Conservation (phyloP, 2,797 vertebrate species). For the Chaetodon trifasciatus region DNA sequence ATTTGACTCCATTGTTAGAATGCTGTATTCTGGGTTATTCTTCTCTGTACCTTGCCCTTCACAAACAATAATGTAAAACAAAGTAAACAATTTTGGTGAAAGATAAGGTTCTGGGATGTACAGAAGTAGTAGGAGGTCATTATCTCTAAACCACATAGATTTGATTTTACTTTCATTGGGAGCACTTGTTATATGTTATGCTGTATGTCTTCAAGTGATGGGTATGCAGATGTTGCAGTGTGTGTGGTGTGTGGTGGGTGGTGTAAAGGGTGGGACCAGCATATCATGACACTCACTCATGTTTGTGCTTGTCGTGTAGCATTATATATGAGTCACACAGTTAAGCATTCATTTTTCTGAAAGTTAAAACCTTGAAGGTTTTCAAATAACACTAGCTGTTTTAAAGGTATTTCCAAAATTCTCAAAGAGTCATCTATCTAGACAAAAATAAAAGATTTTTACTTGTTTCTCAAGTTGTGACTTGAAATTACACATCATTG, state of each 20-base stretch:
- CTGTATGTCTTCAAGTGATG: not conserved
- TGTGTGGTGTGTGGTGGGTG: conserved; percentile 1
- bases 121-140: not conserved
- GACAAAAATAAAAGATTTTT: not conserved
- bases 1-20: not conserved
- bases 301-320: not conserved
- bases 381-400: not conserved
- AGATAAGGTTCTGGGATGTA: not conserved
- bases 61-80: not conserved
- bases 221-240: conserved; percentile 5
- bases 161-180: not conserved
- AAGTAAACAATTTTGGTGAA: not conserved
- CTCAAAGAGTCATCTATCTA: not conserved
- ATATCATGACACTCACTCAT: conserved; percentile 9
- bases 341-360: not conserved
- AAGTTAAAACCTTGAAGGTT: not conserved
- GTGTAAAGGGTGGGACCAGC: conserved; percentile 1
- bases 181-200: not conserved
- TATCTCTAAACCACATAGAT: not conserved
- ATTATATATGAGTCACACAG: not conserved
- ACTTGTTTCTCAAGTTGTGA: not conserved
- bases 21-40: not conserved
- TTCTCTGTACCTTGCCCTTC: no score
- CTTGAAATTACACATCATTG: not conserved
- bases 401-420: not conserved